Conservation (phyloP, 2,113 vertebrate genomes). For the Caranx melampygus region DNA sequence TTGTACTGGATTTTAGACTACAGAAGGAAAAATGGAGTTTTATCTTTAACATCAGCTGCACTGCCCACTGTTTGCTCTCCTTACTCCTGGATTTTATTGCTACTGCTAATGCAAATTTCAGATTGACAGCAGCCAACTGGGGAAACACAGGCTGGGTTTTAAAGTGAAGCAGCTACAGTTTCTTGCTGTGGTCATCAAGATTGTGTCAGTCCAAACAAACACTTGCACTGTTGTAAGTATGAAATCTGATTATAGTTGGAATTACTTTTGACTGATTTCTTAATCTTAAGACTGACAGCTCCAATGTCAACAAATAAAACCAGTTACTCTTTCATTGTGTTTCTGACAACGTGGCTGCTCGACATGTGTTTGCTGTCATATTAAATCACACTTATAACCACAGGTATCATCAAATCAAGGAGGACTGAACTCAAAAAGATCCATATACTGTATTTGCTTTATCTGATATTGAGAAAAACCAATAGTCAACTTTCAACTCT, state of each 20-base stretch:
- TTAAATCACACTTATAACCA: not conserved
- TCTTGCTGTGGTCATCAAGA: not conserved
- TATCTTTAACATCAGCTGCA: not conserved
- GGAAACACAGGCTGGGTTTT: not conserved
- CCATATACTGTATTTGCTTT: too few species aligned
- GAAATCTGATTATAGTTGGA: not conserved
- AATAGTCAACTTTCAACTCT: not conserved
- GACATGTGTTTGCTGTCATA: not conserved
- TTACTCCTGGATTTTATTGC: not conserved
- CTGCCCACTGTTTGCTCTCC: not conserved
- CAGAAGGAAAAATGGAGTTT: too few species aligned
- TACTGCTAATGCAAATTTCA: not conserved
- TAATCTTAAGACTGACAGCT: not conserved
- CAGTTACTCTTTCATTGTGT: not conserved
- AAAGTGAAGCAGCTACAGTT: not conserved
- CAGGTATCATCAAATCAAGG: not conserved
- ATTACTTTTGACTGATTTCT: too few species aligned
- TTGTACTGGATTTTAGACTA: not conserved
- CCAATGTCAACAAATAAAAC: not conserved
- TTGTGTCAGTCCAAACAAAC: not conserved
- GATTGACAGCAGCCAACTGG: too few species aligned
- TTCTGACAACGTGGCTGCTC: not conserved
- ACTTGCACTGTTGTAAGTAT: not conserved
- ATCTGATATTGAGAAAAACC: not conserved
- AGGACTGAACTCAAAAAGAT: not conserved